Base-by-base conservation (phyloP, 2,797 vertebrate genomes). In the Syngnathus rostellatus region DNA sequence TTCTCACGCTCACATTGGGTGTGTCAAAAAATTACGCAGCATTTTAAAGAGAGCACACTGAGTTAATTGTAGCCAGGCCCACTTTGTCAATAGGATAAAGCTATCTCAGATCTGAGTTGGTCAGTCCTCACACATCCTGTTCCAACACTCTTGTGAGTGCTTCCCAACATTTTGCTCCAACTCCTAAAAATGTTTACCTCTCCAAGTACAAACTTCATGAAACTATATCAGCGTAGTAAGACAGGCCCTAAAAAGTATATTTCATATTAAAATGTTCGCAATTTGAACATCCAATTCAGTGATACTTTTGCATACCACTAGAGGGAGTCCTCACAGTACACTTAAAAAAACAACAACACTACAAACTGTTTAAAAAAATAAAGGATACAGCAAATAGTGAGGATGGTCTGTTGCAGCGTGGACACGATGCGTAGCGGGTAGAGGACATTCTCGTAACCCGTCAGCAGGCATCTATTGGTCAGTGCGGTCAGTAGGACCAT, bases 341-440 rank as follows among this genome's bases (percentile, higher is more conserved):
- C 19, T 50, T n/a, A 7, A n/a, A 50, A 19, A 2, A n/a, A n/a
- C 8, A 21, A 2, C 1, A 23, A 23, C 7, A 8, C 2, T 48
- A 21, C 8, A 21, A 21, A 9, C 2, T 1, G 2, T 51, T 51
- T 16, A 14, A 16, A 40, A 48, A 73, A 48, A 73, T 1, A 23
- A 85, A 93, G 90, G 92, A 93, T 93, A 93, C 92, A 91, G 81
- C 86, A 69, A 72, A 90, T 70, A 70, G 91, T 92, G 67, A 81
- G 64, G 2, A 75, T 45, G 76, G 70, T 21, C 74, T 92, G 91
- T 50, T 81, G 1, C 23, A 65, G 46, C 10, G 89, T 79, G 50
- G 73, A 85, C 57, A 60, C 0, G 16, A 84, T 57, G 48, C 91
- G 90, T 2, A 82, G 12, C 0, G 89, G 90, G 76, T 87, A 87